Evolutionary conservation across 1,140 invertebrate genomes (phyloP).

Genomic region (Papilio machaon): DNA sequence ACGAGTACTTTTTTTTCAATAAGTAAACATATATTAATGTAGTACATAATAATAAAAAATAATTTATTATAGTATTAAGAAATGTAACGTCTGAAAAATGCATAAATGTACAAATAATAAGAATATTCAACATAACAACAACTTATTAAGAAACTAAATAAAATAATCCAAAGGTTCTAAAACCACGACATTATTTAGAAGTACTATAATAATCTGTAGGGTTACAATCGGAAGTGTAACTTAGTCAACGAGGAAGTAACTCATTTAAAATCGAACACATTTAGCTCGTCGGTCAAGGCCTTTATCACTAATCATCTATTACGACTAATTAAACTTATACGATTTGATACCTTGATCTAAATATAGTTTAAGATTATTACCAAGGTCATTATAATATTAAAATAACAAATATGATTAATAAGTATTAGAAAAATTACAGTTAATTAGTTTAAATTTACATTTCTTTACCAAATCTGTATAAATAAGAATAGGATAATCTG

Average conservation of each 20-base stretch:
- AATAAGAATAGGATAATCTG: too few species aligned
- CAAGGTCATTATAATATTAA: neutral
- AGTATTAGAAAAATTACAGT: neutral
- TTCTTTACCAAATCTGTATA: too few species aligned
- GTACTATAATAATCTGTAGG: neutral
- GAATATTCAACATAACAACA: too few species aligned
- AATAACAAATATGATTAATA: neutral
- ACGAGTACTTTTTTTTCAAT: too few species aligned
- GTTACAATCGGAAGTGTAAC: neutral
- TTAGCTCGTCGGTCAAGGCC: neutral
- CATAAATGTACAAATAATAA: too few species aligned
- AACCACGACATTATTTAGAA: neutral
- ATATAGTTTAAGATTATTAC: neutral
- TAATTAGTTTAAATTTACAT: neutral
- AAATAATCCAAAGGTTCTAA: neutral
- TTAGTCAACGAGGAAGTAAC: slow-evolving; percentile 12
- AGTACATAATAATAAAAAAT: too few species aligned
- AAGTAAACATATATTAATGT: too few species aligned
- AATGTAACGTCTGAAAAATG: too few species aligned
- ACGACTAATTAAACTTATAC: neutral
- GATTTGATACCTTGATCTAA: neutral
- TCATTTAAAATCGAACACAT: neutral
- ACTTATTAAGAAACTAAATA: neutral
- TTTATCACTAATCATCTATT: neutral
- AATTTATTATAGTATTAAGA: too few species aligned